phyloP scores from a whole-genome alignment of 2,113 vertebrate genomes.

The Siniperca chuatsi region DNA sequence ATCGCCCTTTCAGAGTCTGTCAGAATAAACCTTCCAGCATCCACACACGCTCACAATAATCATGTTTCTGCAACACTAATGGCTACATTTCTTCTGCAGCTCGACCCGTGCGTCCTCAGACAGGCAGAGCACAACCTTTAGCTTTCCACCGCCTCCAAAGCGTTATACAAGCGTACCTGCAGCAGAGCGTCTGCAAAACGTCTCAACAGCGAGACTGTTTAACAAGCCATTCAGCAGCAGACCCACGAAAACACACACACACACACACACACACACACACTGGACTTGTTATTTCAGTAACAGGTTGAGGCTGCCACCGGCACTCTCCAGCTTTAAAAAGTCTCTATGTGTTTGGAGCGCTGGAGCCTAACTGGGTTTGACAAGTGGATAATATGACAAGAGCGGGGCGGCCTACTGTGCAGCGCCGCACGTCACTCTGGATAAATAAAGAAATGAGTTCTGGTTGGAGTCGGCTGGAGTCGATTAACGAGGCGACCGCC shows the following conservation, averaged over 20 bases:
- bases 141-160: neutral
- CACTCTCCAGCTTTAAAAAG: constrained; percentile 6
- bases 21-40: neutral
- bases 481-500: constrained; percentile 33
- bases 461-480: constrained; percentile 27
- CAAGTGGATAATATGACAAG: constrained; percentile 73
- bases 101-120: too few species aligned
- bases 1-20: neutral
- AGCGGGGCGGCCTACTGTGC: constrained; percentile 27
- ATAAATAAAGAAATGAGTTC: constrained; percentile 71
- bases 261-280: neutral
- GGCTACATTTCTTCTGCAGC: neutral
- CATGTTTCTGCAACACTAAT: neutral
- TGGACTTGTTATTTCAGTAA: neutral
- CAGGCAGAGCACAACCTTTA: neutral
- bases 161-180: neutral
- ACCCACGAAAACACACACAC: neutral
- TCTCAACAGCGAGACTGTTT: neutral
- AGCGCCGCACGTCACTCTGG: constrained; percentile 57
- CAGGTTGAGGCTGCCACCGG: constrained; percentile 9
- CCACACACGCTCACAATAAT: neutral
- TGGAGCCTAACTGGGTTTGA: constrained; percentile 59
- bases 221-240: neutral
- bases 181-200: neutral
- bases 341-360: constrained; percentile 28